These are phyloP conservation scores for Schizopygopsis malacanthus DNA, from an alignment of 2,797 vertebrate genomes.

Conservation along the genomic window DNA sequence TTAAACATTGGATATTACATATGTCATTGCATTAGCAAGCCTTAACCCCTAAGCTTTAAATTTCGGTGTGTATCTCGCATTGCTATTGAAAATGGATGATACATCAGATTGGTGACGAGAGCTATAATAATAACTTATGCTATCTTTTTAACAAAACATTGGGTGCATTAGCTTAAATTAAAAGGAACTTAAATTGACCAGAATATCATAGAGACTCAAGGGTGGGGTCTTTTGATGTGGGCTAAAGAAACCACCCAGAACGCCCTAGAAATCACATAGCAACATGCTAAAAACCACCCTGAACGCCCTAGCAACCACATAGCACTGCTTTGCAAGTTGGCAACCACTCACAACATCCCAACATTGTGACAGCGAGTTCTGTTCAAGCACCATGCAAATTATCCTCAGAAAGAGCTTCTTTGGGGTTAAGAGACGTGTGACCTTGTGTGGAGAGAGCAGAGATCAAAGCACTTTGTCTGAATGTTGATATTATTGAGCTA, in stretches of 20 bases:
- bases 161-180: background rate
- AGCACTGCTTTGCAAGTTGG: background rate
- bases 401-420: background rate
- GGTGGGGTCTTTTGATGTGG: background rate
- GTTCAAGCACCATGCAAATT: background rate
- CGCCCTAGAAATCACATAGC: background rate
- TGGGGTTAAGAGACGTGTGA: background rate
- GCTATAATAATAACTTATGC: background rate
- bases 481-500: background rate
- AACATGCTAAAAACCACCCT: background rate
- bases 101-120: background rate
- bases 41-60: no score
- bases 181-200: background rate
- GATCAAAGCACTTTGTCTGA: slow-evolving; percentile 3
- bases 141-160: background rate
- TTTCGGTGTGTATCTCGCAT: background rate
- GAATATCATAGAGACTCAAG: background rate
- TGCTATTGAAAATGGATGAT: background rate
- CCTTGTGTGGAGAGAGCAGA: background rate
- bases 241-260: background rate
- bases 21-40: no score
- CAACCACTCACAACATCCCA: background rate
- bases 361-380: background rate
- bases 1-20: no score
- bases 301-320: background rate